Base-by-base conservation (phyloP, 2,888 invertebrate species). In the Diarsia dahlii region DNA sequence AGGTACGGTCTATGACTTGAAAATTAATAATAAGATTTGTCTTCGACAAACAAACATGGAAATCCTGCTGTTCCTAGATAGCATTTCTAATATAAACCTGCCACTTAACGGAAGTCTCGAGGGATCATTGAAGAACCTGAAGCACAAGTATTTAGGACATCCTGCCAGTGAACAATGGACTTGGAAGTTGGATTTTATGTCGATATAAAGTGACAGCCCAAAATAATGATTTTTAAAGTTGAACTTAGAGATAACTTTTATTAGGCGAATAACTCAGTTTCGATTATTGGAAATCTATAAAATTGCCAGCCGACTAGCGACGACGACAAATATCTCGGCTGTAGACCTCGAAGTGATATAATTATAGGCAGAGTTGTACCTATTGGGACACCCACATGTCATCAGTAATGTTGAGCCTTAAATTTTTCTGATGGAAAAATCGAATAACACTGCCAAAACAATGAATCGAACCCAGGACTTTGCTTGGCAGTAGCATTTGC, bases 251-350 rank as follows among this genome's bases (percentile, higher is more conserved):
- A 45, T 56, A n/a, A 50, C 3, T 78, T 76, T 45, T n/a, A 13
- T n/a, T 20, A 52, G 15, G 23, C 23, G 34, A 68, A 68, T 45
- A 58, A 60, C 13, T 50, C n/a, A 15, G 18, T 34, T 72, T 56
- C 13, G 34, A 23, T 23, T 70, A 76, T 46, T 39, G 52, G 23
- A 78, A 58, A 52, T 23, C 45, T 52, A 23, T 78, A 34, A 52
- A 78, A 46, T 46, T 60, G 15, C 9, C 20, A 23, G 45, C 13
- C 9, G 58, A 34, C 3, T 60, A 23, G 46, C 34, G 20, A 56
- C 13, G 28, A 13, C 20, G 62, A 39, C 1, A n/a, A 34, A 39
- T 34, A 39, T 62, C 20, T 12, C n/a, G 20, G 39, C 9, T 58
- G 4, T 0, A 4, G 18, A 3, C 9, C 9, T 0, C 58, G 18